phyloP scores from a whole-genome alignment of 2,888 invertebrate genomes.

The Drosophila peninsularis region DNA sequence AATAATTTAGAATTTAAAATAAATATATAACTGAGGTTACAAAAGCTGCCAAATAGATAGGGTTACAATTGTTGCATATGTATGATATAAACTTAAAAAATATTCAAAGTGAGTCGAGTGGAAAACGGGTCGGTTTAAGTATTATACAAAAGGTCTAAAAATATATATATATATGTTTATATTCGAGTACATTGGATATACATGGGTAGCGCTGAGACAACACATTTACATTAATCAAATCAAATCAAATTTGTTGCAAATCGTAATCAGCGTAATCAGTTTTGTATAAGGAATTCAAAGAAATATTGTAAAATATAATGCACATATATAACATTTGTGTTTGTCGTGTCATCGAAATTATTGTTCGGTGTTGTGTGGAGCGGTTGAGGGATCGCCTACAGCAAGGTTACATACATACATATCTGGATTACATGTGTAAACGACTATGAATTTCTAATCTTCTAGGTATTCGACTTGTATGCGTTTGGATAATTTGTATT shows the following conservation, averaged over 20 bases:
- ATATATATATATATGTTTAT: constrained; percentile 7
- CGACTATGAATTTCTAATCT: constrained; percentile 41
- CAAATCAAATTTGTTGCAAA: constrained; percentile 11
- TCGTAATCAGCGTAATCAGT: constrained; percentile 14
- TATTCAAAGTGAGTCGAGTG: constrained; percentile 30
- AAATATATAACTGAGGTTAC: constrained; percentile 43
- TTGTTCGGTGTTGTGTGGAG: constrained; percentile 9
- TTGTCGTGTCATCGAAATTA: constrained; percentile 12
- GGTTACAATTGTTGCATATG: constrained; percentile 38
- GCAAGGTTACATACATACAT: constrained; percentile 47
- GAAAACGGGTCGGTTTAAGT: constrained; percentile 54
- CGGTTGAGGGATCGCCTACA: constrained; percentile 30
- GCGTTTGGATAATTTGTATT: constrained; percentile 26
- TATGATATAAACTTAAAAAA: constrained; percentile 35
- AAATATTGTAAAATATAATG: constrained; percentile 9
- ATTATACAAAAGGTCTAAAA: constrained; percentile 50
- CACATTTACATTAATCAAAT: constrained; percentile 18
- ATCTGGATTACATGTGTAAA: constrained; percentile 38
- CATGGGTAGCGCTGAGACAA: constrained; percentile 28
- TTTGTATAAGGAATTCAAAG: not conserved
- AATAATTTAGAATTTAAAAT: constrained; percentile 45
- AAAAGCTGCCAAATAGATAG: constrained; percentile 33
- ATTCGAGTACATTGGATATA: constrained; percentile 43
- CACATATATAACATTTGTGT: constrained; percentile 6
- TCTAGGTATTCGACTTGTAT: constrained; percentile 34